phyloP scores from a whole-genome alignment of 1,140 invertebrate genomes.

The Neodiprion lecontei region DNA sequence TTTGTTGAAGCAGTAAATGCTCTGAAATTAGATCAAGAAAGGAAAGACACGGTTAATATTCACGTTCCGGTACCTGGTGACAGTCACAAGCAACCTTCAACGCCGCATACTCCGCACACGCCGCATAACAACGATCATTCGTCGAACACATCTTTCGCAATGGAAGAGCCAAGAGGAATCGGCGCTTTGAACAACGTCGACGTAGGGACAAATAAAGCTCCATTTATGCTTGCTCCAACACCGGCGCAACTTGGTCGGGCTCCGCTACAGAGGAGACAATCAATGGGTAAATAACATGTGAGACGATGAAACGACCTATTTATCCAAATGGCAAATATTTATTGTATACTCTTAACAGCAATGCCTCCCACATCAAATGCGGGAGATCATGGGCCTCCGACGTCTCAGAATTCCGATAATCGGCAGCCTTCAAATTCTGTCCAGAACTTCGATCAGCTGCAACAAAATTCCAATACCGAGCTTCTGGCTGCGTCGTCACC shows the following conservation, averaged over 20 bases:
- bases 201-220: conserved; percentile 57
- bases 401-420: conserved; percentile 51
- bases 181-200: conserved; percentile 51
- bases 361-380: conserved; percentile 52
- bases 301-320: neutral
- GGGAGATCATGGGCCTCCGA: conserved; percentile 47
- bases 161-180: conserved; percentile 38
- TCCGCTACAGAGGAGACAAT: conserved; percentile 83
- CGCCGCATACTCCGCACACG: conserved; percentile 53
- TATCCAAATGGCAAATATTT: conserved; percentile 10
- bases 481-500: conserved; percentile 65
- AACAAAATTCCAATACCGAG: conserved; percentile 53
- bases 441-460: conserved; percentile 45
- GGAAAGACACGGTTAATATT: conserved; percentile 45
- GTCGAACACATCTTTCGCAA: conserved; percentile 47
- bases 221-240: conserved; percentile 89
- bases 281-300: conserved; percentile 67
- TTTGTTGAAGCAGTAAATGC: conserved; percentile 42
- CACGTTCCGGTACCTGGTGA: conserved; percentile 40
- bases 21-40: conserved; percentile 48
- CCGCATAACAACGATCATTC: conserved; percentile 50
- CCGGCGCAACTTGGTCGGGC: conserved; percentile 90
- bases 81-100: conserved; percentile 51
- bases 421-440: conserved; percentile 38
- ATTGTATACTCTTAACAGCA: conserved; percentile 31